Conservation (phyloP, 2,888 invertebrate species). For the Chrysotoxum bicinctum region DNA sequence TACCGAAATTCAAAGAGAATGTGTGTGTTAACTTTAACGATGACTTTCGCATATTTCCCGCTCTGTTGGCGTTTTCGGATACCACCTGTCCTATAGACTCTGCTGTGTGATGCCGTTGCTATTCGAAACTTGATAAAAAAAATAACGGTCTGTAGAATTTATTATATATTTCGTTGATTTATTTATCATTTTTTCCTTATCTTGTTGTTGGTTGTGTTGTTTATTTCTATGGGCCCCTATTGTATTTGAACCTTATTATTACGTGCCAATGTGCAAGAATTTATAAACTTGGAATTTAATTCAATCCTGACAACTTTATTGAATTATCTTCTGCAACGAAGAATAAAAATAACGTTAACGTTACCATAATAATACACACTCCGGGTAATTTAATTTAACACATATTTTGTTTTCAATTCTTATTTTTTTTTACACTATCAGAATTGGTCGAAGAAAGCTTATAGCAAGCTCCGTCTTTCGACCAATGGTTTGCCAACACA, state of each 20-base stretch:
- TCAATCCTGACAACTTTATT: constrained; percentile 42
- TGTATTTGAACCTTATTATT: constrained; percentile 10
- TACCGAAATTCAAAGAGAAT: background rate
- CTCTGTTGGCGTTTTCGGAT: constrained; percentile 16
- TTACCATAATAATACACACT: background rate
- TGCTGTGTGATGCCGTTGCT: constrained; percentile 28
- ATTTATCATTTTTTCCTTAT: constrained; percentile 31
- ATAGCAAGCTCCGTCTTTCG: no score
- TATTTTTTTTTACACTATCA: no score
- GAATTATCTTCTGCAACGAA: constrained; percentile 25
- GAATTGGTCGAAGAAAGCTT: no score
- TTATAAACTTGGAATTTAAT: constrained; percentile 40
- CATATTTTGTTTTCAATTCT: background rate
- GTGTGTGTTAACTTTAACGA: constrained; percentile 47
- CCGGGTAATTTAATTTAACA: background rate
- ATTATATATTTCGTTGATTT: constrained; percentile 53
- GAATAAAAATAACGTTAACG: constrained; percentile 22
- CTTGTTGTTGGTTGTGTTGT: background rate
- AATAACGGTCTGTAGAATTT: constrained; percentile 59
- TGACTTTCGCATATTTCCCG: constrained; percentile 61
- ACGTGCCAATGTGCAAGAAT: background rate
- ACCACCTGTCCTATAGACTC: constrained; percentile 8
- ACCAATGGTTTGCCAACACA: no score
- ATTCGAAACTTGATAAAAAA: constrained; percentile 38
- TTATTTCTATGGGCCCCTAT: background rate